Percentiles rank a stretch among this genome's conserved stretches.
phyloP scores from a whole-genome alignment of 2,888 invertebrate species.

The Cheiracanthium punctorium region DNA sequence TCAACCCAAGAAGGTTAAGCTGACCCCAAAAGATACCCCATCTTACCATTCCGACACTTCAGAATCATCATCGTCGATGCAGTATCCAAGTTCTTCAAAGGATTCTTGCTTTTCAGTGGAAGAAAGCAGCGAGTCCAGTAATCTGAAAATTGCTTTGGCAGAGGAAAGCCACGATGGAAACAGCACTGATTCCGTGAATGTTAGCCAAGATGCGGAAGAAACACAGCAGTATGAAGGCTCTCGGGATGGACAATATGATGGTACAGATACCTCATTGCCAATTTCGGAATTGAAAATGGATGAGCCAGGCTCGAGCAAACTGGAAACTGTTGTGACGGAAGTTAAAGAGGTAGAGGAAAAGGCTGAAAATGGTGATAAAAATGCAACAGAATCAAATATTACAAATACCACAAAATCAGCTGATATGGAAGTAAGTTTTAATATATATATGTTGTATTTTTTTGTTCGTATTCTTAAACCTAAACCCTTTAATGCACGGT shows the following conservation, averaged over 20 bases:
- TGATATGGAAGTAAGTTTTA: not conserved
- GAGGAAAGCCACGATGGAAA: not conserved
- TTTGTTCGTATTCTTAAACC: no score
- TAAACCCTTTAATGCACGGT: no score
- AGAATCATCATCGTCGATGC: not conserved
- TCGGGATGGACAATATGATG: no score
- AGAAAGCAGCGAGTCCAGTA: no score
- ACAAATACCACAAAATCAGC: not conserved
- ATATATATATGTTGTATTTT: no score
- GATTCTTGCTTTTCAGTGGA: not conserved
- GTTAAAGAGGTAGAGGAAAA: not conserved
- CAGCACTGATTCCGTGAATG: no score
- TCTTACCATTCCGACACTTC: not conserved
- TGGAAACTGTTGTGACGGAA: no score
- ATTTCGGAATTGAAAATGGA: no score
- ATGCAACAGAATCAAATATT: not conserved
- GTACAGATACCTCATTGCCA: no score
- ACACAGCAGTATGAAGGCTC: no score
- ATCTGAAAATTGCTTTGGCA: not conserved
- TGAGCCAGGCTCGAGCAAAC: no score
- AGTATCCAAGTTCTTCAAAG: not conserved
- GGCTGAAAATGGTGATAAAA: not conserved
- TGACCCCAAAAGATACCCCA: not conserved
- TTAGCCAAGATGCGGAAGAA: no score
- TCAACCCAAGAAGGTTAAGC: not conserved